Percentiles rank a stretch among this genome's conserved stretches.
Conservation (phyloP, 2,888 invertebrate genomes). For the Dryococelus australis region DNA sequence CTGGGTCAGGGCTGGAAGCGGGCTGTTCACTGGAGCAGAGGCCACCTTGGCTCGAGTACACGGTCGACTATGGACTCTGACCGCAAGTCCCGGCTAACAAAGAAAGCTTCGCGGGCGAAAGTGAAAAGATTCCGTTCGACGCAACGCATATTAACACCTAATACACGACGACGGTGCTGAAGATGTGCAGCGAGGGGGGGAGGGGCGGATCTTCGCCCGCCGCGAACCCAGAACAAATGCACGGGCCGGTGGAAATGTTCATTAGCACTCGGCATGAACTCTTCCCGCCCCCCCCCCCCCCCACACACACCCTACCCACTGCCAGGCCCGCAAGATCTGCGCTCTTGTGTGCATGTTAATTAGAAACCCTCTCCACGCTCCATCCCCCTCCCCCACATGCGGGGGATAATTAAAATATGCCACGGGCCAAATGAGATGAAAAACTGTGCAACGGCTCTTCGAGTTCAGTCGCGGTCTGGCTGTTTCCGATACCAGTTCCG, state of each 20-base stretch:
- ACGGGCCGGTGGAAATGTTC: neutral
- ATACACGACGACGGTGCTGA: too few species aligned
- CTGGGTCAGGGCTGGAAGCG: too few species aligned
- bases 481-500: constrained; percentile 19
- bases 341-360: constrained; percentile 37
- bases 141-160: too few species aligned
- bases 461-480: constrained; percentile 11
- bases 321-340: neutral
- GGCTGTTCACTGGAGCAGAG: too few species aligned
- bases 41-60: too few species aligned
- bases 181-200: too few species aligned
- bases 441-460: constrained; percentile 16
- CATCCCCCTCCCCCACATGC: constrained; percentile 33
- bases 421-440: constrained; percentile 42
- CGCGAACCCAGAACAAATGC: neutral
- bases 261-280: neutral
- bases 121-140: too few species aligned
- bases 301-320: neutral
- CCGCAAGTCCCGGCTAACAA: too few species aligned
- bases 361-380: constrained; percentile 29
- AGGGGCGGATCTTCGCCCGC: neutral
- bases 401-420: constrained; percentile 43
- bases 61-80: too few species aligned
- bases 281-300: neutral
- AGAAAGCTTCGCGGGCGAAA: too few species aligned